A percentile compares a stretch with the other conserved stretches of the same genome.
Conservation (phyloP, 1,140 invertebrate species). For the Ceratina australensis region DNA sequence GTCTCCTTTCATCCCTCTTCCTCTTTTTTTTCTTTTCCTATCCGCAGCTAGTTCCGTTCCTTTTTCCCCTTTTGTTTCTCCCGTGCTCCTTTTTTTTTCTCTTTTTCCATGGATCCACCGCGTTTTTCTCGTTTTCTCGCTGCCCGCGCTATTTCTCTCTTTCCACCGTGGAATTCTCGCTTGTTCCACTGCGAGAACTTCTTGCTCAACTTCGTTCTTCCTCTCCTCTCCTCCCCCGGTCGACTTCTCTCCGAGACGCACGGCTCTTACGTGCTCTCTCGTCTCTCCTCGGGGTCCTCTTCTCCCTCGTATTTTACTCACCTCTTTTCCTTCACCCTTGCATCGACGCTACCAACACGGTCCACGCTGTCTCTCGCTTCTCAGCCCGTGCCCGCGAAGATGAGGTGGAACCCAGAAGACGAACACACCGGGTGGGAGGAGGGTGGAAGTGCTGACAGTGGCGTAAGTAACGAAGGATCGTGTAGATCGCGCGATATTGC, state of each 20-base stretch:
- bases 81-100: neutral
- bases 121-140: constrained; percentile 47
- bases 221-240: constrained; percentile 20
- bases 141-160: constrained; percentile 40
- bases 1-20: constrained; percentile 9
- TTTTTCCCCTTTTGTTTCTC: neutral
- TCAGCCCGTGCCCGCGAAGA: constrained; percentile 58
- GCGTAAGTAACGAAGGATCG: constrained; percentile 61
- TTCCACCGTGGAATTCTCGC: constrained; percentile 3
- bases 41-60: constrained; percentile 21
- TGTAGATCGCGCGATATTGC: constrained; percentile 47
- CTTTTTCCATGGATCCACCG: constrained; percentile 23
- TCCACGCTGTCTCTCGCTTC: constrained; percentile 46
- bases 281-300: constrained; percentile 23
- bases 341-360: constrained; percentile 22
- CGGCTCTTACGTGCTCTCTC: constrained; percentile 58
- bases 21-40: neutral
- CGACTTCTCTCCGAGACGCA: constrained; percentile 41
- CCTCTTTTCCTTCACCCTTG: neutral
- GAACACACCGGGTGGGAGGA: constrained; percentile 47
- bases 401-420: constrained; percentile 61
- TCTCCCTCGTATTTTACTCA: neutral
- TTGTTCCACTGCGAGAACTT: constrained; percentile 18
- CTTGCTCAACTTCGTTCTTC: constrained; percentile 30
- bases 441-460: constrained; percentile 56